Base-by-base conservation (phyloP, 2,797 vertebrate genomes). In the Craterocephalus amniculus region DNA sequence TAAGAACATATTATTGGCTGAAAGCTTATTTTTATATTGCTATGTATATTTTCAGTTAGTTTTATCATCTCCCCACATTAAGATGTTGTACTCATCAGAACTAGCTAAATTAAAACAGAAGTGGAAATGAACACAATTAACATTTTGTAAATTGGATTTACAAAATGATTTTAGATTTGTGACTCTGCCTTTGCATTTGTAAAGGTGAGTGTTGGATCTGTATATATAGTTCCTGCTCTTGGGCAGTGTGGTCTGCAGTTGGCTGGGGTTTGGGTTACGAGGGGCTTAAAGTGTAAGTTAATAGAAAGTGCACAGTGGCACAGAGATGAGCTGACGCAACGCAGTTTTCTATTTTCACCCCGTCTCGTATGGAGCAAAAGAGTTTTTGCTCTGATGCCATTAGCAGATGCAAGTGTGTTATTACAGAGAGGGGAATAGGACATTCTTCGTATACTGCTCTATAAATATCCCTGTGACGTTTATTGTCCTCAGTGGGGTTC, bases 381-480 rank as follows among this genome's bases (percentile, higher is more conserved):
- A 73, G 68, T 73, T 80, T 83, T 74, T 85, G 74, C 83, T 89
- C 87, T 97, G 95, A 98, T 97, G 94, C 92, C 88, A 88, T 96
- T 96, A 96, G 93, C 97, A 98, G 97, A 97, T 96, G 96, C 94
- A 95, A 87, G 89, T 85, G 88, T 89, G 92, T 95, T 96, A 96
- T 93, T 95, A 94, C 88, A 93, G 94, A 90, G 90, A 72, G 77
- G 96, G 95, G 96, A 96, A 93, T 95, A 96, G 96, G 94, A 96
- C 95, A 95, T 94, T 96, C 94, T 96, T 95, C 93, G 94, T 95
- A 94, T 96, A 96, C 95, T 91, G 92, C 88, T 64, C 95, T 94
- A 95, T 98, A 98, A 98, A 98, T 98, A 97, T 95, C 94, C 86
- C 83, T 74, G 67, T 95, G 97, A 97, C 96, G 90, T 98, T 98